These are phyloP conservation scores for Notamacropus eugenii DNA, from an alignment of 2,797 vertebrate genomes.

Conservation along the genomic window DNA sequence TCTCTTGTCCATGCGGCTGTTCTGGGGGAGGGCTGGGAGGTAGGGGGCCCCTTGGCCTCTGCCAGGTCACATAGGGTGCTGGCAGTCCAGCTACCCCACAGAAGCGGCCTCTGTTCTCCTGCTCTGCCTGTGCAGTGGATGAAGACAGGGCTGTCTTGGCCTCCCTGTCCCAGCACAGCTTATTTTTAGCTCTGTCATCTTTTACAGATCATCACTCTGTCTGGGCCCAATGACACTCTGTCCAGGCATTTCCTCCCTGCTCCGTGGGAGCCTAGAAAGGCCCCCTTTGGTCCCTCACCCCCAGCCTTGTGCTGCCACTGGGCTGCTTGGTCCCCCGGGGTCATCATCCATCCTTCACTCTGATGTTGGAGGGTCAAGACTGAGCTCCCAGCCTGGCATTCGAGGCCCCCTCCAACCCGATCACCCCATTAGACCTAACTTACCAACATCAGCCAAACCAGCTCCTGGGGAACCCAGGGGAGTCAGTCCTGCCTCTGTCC, in stretches of 20 bases:
- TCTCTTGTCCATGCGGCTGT: background rate
- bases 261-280: background rate
- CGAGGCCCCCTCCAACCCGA: background rate
- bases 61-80: background rate
- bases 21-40: background rate
- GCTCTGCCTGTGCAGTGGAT: too few relatives aligned
- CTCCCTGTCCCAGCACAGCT: fast-evolving
- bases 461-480: too few relatives aligned
- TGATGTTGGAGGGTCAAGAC: too few relatives aligned
- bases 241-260: background rate
- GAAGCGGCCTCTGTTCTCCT: background rate
- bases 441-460: background rate
- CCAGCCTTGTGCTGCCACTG: background rate
- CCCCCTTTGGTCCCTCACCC: background rate
- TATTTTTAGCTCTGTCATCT: background rate
- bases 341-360: background rate
- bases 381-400: background rate
- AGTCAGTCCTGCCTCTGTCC: background rate
- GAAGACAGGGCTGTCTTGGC: background rate
- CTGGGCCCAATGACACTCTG: background rate
- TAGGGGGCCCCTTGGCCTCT: background rate
- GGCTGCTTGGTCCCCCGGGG: too few relatives aligned
- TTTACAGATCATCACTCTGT: background rate
- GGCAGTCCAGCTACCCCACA: background rate
- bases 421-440: too few relatives aligned